These are phyloP conservation scores for Clinocottus analis DNA, from an alignment of 2,113 vertebrate species.

Conservation along the genomic window DNA sequence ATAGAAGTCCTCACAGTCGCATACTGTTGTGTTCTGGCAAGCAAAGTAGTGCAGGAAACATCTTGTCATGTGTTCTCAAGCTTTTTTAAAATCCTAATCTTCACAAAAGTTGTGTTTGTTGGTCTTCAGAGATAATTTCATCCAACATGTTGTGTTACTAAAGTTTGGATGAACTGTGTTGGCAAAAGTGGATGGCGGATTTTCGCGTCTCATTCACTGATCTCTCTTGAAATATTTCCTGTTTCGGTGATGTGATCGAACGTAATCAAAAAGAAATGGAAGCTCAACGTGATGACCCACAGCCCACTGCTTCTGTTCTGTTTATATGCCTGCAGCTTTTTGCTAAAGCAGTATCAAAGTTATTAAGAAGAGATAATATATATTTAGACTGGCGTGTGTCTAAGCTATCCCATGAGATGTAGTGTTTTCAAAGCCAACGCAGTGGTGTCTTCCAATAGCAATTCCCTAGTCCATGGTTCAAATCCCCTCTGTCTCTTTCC, in stretches of 20 bases:
- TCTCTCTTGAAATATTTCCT: conserved; percentile 14
- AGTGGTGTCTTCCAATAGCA: neutral
- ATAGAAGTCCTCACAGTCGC: no score
- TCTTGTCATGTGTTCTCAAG: neutral
- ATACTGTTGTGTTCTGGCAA: neutral
- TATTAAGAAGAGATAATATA: neutral
- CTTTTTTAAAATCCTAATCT: neutral
- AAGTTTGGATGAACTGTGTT: neutral
- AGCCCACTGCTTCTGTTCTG: neutral
- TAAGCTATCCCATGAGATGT: neutral
- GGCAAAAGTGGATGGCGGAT: neutral
- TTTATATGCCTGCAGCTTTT: neutral
- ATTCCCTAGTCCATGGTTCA: conserved; percentile 9
- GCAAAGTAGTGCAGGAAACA: neutral
- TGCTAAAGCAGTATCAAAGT: neutral
- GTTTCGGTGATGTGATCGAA: conserved; percentile 12
- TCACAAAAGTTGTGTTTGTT: neutral
- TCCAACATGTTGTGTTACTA: neutral
- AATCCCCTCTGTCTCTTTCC: conserved; percentile 7
- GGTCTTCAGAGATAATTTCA: neutral
- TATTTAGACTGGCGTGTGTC: neutral
- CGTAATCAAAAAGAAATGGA: conserved; percentile 16
- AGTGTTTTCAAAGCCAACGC: neutral
- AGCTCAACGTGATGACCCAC: neutral
- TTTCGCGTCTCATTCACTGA: neutral